Evolutionary conservation across 2,797 vertebrate genomes (phyloP).

Genomic region (Liasis olivaceus): DNA sequence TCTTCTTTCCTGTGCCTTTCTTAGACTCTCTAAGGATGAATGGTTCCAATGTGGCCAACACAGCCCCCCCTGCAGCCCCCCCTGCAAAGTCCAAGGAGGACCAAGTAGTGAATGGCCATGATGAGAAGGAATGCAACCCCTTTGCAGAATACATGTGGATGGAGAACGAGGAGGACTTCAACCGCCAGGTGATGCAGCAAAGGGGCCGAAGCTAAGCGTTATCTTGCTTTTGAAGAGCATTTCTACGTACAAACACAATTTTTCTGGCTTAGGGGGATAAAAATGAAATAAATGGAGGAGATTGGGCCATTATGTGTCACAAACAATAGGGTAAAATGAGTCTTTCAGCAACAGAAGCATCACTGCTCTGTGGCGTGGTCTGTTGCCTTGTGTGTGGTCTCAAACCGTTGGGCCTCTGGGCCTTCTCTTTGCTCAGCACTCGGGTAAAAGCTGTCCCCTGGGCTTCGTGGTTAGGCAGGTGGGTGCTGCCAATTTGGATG

Average conservation of each 20-base stretch:
- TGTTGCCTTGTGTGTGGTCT: no score
- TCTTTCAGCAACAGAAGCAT: neutral
- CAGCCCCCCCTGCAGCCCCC: conserved; percentile 66
- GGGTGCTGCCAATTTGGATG: neutral
- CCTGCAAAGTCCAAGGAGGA: conserved; percentile 69
- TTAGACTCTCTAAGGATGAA: conserved; percentile 90
- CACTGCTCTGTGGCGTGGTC: neutral
- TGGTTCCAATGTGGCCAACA: conserved; percentile 86
- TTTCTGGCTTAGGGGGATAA: neutral
- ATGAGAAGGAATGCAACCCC: conserved; percentile 87
- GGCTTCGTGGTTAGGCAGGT: neutral
- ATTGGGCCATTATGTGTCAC: no score
- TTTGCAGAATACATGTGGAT: conserved; percentile 99
- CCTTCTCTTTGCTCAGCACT: neutral
- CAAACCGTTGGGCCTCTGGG: neutral
- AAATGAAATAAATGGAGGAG: neutral
- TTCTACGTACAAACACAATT: fast-evolving
- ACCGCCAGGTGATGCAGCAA: conserved; percentile 84
- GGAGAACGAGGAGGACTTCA: conserved; percentile 97
- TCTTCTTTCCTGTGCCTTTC: neutral
- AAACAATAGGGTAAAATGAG: no score
- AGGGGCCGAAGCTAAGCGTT: neutral
- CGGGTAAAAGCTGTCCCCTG: no score
- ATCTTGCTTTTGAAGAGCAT: neutral
- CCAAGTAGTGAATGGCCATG: conserved; percentile 74